These are phyloP conservation scores for Anisognathus igniventris DNA, from an alignment of 2,797 vertebrate species.

Conservation along the genomic window DNA sequence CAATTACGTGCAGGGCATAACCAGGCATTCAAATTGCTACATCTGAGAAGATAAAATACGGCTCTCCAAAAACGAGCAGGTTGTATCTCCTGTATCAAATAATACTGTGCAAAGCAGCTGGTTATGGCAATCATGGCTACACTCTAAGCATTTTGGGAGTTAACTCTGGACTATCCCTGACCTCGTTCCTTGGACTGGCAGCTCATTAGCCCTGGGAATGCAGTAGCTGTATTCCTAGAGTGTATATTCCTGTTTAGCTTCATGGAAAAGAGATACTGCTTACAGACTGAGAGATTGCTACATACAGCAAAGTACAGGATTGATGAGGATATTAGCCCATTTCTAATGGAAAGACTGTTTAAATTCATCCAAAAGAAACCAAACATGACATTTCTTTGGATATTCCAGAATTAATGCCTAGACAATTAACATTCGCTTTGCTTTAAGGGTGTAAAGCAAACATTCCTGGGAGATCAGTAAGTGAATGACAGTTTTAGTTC, in stretches of 20 bases:
- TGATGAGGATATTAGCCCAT: not conserved
- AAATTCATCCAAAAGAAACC: not conserved
- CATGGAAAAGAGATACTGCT: not conserved
- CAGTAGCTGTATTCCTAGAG: not conserved
- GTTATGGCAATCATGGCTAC: not conserved
- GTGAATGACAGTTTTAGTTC: not conserved
- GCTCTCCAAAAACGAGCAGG: not conserved
- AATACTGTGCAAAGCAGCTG: not conserved
- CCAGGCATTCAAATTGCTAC: not conserved
- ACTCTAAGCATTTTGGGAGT: not conserved
- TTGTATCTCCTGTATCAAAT: not conserved
- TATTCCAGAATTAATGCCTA: not conserved
- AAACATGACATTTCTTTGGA: not conserved
- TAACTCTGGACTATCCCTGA: not conserved
- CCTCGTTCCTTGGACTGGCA: not conserved
- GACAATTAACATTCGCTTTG: not conserved
- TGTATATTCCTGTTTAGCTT: not conserved
- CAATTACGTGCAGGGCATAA: not conserved
- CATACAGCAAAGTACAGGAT: fast-evolving
- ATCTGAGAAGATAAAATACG: not conserved
- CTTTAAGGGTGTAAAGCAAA: not conserved
- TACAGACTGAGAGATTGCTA: not conserved
- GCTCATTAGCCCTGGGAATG: not conserved
- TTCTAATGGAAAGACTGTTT: not conserved
- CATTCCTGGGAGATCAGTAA: not conserved